Conservation (phyloP, 2,888 invertebrate genomes). For the Spodoptera picta region DNA sequence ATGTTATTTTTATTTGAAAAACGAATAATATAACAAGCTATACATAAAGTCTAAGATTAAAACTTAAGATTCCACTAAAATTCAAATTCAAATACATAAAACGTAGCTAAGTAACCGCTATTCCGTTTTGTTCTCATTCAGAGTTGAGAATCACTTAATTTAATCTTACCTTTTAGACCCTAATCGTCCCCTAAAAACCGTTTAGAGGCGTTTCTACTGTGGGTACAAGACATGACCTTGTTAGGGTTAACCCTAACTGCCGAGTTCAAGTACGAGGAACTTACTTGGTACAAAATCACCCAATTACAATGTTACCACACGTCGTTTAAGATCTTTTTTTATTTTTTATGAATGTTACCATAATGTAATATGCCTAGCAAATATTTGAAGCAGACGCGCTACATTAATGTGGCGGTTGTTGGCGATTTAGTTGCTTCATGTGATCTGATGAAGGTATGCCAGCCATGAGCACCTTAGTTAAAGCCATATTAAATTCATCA, state of each 20-base stretch:
- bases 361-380: constrained; percentile 46
- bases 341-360: constrained; percentile 29
- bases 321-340: constrained; percentile 37
- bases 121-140: no score
- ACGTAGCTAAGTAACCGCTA: no score
- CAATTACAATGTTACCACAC: constrained; percentile 37
- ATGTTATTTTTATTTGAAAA: no score
- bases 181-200: constrained; percentile 2
- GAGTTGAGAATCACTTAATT: no score
- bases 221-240: constrained; percentile 11
- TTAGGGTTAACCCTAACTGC: constrained; percentile 16
- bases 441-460: no score
- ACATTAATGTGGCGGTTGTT: no score
- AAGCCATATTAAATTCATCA: no score
- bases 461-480: no score
- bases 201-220: not conserved
- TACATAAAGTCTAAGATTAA: no score
- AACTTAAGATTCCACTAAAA: not conserved
- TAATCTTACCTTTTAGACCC: not conserved
- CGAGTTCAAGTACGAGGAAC: constrained; percentile 27
- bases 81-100: not conserved
- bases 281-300: constrained; percentile 27
- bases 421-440: no score
- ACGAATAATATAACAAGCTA: no score
- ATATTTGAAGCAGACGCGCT: no score